Percentiles rank a stretch among this genome's conserved stretches.
These are phyloP conservation scores for Acronicta leporina DNA, from an alignment of 2,888 invertebrate species.

Conservation along the genomic window DNA sequence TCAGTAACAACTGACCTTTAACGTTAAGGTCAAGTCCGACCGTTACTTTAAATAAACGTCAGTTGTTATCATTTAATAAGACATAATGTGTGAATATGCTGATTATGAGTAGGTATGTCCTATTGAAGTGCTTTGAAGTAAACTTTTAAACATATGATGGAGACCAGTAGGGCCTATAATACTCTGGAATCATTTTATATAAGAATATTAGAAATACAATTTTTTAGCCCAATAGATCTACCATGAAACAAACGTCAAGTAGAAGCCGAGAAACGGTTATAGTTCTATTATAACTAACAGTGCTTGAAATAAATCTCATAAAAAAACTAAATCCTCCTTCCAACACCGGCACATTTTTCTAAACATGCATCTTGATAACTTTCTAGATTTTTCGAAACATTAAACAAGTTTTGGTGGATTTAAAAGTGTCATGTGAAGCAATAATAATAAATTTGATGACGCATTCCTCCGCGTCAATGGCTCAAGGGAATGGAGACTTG, in stretches of 20 bases:
- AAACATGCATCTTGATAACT: neutral
- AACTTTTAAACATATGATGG: no score
- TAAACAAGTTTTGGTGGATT: slow-evolving; percentile 37
- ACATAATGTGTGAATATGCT: neutral
- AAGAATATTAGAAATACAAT: no score
- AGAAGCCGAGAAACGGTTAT: no score
- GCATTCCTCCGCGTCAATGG: slow-evolving; percentile 42
- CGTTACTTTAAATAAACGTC: slow-evolving; percentile 1
- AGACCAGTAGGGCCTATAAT: no score
- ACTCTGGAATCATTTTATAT: no score
- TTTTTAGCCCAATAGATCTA: no score
- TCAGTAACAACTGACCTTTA: slow-evolving; percentile 32
- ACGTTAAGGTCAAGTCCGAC: slow-evolving; percentile 30
- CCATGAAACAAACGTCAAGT: neutral
- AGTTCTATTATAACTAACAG: no score
- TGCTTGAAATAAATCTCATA: no score
- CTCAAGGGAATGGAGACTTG: slow-evolving; percentile 60
- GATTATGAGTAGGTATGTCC: no score
- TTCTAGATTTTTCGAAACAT: slow-evolving; percentile 26
- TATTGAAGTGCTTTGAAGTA: no score
- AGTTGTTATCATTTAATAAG: neutral
- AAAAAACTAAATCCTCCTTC: no score
- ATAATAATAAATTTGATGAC: slow-evolving; percentile 57
- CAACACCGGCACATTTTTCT: no score
- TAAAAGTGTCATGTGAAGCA: slow-evolving; percentile 44